Evolutionary conservation across 2,113 vertebrate species (phyloP).

Genomic region (Empidonax alnorum): DNA sequence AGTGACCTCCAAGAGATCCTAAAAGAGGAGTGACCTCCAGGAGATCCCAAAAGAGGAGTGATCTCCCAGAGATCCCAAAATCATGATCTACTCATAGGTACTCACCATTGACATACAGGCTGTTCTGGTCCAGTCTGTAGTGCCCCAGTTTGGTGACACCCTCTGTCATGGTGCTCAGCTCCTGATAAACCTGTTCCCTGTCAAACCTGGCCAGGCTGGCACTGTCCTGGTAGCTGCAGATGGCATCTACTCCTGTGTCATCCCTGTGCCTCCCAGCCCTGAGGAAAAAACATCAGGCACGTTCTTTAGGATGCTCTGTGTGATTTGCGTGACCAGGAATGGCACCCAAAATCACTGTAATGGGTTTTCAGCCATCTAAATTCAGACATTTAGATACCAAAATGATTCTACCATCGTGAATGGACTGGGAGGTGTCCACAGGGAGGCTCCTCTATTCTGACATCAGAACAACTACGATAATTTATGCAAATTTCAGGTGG

Average conservation of each 20-base stretch:
- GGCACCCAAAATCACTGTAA: not conserved
- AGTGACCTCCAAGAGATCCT: not conserved
- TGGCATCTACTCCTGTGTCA: not conserved
- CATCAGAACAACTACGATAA: not conserved
- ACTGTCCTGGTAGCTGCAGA: slow-evolving; percentile 49
- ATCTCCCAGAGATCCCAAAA: not conserved
- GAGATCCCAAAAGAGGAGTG: too few species aligned
- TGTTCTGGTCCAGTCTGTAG: slow-evolving; percentile 54
- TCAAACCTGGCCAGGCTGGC: not conserved
- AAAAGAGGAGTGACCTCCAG: not conserved
- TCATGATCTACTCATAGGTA: not conserved
- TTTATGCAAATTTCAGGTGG: not conserved
- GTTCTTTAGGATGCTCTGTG: not conserved
- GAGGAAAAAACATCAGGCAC: not conserved
- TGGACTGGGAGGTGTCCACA: not conserved
- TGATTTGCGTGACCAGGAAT: not conserved
- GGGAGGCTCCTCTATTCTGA: not conserved
- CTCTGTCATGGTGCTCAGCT: slow-evolving; percentile 44
- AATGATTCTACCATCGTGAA: not conserved
- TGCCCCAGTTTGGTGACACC: slow-evolving; percentile 32
- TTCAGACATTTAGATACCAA: not conserved
- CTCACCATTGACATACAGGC: slow-evolving; percentile 50
- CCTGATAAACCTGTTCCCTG: slow-evolving; percentile 29
- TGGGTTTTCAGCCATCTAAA: not conserved
- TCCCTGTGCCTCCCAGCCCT: not conserved